Evolutionary conservation across 2,797 vertebrate species (phyloP), one percentile per base, ranked within the genome.

Genomic region (Myotis myotis): DNA sequence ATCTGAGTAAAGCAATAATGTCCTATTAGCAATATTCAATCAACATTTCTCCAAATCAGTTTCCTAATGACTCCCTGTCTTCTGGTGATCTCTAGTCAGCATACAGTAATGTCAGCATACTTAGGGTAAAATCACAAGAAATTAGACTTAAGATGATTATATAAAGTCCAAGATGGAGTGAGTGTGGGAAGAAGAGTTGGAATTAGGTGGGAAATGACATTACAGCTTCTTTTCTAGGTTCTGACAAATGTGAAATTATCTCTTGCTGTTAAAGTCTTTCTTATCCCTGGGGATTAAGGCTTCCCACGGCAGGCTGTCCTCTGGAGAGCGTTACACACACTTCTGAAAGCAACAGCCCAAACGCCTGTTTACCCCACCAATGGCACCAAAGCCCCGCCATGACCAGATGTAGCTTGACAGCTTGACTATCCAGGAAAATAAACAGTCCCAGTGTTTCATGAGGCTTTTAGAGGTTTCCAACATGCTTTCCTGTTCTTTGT

Each of bases 281-380:
- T 30, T 71, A 49, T 89, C 20, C 55, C 41, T 81, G 41, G 44
- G 60, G 51, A 55, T 44, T 53, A 70, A 41, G 4, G 22, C 11
- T 93, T 96, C 33, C 68, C 33, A 4, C 13, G 62, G 22, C 51
- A 60, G 4, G 17, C 62, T 90, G 36, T 19, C 36, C n/a, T 95
- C 90, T 90, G 36, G 79, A 94, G 38, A 93, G 55, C 87, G 38
- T 93, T 89, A 86, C 28, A 68, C 22, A 55, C 82, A 64, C 38
- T 74, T 96, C 33, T 96, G 70, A 95, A 94, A 91, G 41, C n/a
- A 85, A 72, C n/a, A 53, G 16, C 11, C 44, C 16, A 16, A n/a
- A 44, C 16, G 30, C 17, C 72, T 68, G 2, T 53, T 85, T 74
- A 20, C 8, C 36, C 30, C 15, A 17, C 1, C 1, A 9, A 76